A percentile compares a stretch with the other conserved stretches of the same genome.
phyloP scores from a whole-genome alignment of 2,797 vertebrate species.

The Myripristis jacobus region DNA sequence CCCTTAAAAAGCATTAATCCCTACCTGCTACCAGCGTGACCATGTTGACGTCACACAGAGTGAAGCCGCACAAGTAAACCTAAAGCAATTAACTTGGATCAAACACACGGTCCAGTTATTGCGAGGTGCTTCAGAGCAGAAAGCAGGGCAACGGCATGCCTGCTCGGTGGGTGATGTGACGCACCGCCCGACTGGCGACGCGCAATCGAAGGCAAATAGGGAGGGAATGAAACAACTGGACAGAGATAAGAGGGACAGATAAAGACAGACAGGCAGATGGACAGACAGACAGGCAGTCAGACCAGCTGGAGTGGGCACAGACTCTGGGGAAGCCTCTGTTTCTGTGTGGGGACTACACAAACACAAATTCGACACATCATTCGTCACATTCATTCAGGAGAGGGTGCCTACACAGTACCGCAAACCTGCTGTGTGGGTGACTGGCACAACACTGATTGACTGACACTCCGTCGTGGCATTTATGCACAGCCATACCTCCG shows the following conservation, averaged over 20 bases:
- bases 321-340: conserved; percentile 65
- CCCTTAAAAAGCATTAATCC: background rate
- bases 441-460: conserved; percentile 69
- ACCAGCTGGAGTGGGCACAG: conserved; percentile 48
- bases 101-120: conserved; percentile 18
- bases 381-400: conserved; percentile 51
- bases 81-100: conserved; percentile 2
- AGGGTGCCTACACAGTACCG: conserved; percentile 60
- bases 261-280: conserved; percentile 27
- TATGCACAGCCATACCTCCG: conserved; percentile 61
- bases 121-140: conserved; percentile 2
- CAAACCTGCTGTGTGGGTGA: conserved; percentile 70
- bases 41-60: conserved; percentile 18
- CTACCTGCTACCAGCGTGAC: conserved; percentile 4
- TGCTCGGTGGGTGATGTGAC: conserved; percentile 35
- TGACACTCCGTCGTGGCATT: conserved; percentile 67
- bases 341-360: conserved; percentile 56
- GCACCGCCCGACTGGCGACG: conserved; percentile 22
- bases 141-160: conserved; percentile 5
- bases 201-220: conserved; percentile 4
- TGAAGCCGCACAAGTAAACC: conserved; percentile 7
- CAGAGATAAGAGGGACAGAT: background rate
- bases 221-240: background rate
- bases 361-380: conserved; percentile 31
- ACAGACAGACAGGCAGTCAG: conserved; percentile 24